Evolutionary conservation across 2,797 vertebrate species (phyloP), one percentile per base, ranked within the genome.

Genomic region (Nasua narica): DNA sequence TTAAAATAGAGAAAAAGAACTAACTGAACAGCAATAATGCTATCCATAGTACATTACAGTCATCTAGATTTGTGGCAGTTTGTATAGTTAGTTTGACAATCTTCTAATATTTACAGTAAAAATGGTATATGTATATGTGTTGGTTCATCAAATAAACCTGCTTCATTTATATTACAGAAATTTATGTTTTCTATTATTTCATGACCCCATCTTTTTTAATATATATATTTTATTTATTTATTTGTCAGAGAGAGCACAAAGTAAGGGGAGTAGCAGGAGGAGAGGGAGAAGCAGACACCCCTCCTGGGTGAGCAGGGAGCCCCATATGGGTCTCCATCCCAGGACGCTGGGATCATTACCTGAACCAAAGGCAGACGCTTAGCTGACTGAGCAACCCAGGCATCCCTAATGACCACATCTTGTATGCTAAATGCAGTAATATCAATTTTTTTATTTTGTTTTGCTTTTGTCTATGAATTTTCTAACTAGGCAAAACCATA

Each of bases 101-200:
- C 52, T 78, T 95, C 79, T 91, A 81, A 88, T 43, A 82, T 70
- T 89, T 86, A 72, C 3, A 25, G 3, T 91, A 69, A 95, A 94
- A 89, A 86, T 32, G n/a, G 10, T 29, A 5, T 91, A 32, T 58
- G 23, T n/a, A 25, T 48, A 25, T 58, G 8, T 50, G 23, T 37
- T 74, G 70, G n/a, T 25, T 3, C 60, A 72, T n/a, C 81, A 92
- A 83, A 76, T 60, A 21, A 95, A 92, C 81, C 46, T 67, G 72
- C 13, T 72, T 72, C 15, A 90, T 16, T 77, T 29, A 60, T 54
- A 86, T 58, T 86, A 94, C 9, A 79, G 43, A 96, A 72, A 35
- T 70, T 14, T 88, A 62, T 84, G 35, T 77, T 76, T 92, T 83
- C n/a, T 85, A 46, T n/a, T 92, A 16, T 70, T 93, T 84, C 40